These are phyloP conservation scores for Cephus rjabovi DNA, from an alignment of 2,888 invertebrate genomes.

Conservation along the genomic window DNA sequence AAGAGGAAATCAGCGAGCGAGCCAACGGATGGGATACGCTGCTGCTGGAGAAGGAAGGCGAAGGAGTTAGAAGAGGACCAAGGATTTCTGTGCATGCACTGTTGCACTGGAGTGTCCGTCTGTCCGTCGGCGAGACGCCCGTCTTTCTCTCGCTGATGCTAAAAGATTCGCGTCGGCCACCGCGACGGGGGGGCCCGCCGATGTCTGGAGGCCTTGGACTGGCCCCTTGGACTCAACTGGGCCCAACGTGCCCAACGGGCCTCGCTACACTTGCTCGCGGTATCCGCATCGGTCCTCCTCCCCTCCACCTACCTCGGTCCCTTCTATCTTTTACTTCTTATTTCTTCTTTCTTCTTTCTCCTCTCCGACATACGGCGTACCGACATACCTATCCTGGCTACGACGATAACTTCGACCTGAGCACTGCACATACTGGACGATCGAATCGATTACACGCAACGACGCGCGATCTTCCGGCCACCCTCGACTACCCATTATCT, in stretches of 20 bases:
- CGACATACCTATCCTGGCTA: not conserved
- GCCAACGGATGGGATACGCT: not conserved
- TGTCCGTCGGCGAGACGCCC: constrained; percentile 16
- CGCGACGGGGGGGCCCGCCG: constrained; percentile 42
- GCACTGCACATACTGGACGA: not conserved
- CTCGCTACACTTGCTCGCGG: constrained; percentile 67
- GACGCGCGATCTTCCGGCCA: not conserved
- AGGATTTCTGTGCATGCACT: constrained; percentile 14
- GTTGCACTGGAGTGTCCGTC: constrained; percentile 27
- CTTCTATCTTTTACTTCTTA: not conserved
- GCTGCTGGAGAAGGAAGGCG: not conserved
- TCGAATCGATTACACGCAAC: constrained; percentile 17
- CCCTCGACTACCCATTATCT: not conserved
- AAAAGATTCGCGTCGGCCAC: constrained; percentile 32
- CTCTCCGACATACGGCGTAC: not conserved
- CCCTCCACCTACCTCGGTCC: not conserved
- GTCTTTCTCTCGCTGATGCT: constrained; percentile 25
- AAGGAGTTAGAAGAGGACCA: constrained; percentile 14
- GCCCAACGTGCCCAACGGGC: constrained; percentile 38
- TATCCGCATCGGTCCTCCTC: constrained; percentile 59
- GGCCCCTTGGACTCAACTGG: constrained; percentile 40
- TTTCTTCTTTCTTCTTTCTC: not conserved
- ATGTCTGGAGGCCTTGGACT: constrained; percentile 58
- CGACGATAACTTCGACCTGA: not conserved
- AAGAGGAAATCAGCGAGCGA: constrained; percentile 27